Evolutionary conservation across 1,140 invertebrate species (phyloP), one percentile per base, ranked within the genome.

Genomic region (Zaprionus camerounensis): DNA sequence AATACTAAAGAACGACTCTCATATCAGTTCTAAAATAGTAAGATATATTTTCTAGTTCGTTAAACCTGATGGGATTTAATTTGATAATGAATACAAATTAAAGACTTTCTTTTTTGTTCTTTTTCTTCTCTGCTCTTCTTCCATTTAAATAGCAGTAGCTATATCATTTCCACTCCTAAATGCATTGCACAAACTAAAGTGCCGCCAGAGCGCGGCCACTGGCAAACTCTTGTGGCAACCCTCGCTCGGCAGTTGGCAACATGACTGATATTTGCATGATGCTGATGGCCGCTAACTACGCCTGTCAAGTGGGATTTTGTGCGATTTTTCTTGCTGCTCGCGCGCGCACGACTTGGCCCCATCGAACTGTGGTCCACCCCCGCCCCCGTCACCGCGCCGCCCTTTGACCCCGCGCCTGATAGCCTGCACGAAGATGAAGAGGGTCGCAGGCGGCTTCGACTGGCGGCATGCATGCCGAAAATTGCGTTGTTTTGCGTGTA

Each of bases 281-380:
- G 68, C 68, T 88, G 85, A 88, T 88, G 81, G 81, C 85, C 79
- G 88, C 88, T 91, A 90, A 90, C 85, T 85, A 91, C 90, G 90
- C 84, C 90, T 91, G 90, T 91, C 90, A 91, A 91, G 85, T 91
- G 90, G 90, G 90, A 91, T 91, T 88, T 91, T 90, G 84, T 81
- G 90, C 90, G 90, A 91, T 91, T 91, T 91, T 91, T 91, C 90
- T 91, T 91, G 88, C 87, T 78, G 62, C 66, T 78, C 78, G 67
- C 79, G 82, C 76, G 78, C 82, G 69, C 78, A 24, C 22, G 67
- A 51, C 69, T 56, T 77, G 41, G 13, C n/a, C 65, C 28, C 73
- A 78, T 80, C 77, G 78, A 80, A 80, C 78, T 67, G 73, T 57
- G 5, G 22, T 28, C 59, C 26, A 7, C 1, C 41, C 6, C 38